Evolutionary conservation across 1,140 invertebrate species (phyloP), one percentile per base, ranked within the genome.

Genomic region (Protaetia brevitarsis): DNA sequence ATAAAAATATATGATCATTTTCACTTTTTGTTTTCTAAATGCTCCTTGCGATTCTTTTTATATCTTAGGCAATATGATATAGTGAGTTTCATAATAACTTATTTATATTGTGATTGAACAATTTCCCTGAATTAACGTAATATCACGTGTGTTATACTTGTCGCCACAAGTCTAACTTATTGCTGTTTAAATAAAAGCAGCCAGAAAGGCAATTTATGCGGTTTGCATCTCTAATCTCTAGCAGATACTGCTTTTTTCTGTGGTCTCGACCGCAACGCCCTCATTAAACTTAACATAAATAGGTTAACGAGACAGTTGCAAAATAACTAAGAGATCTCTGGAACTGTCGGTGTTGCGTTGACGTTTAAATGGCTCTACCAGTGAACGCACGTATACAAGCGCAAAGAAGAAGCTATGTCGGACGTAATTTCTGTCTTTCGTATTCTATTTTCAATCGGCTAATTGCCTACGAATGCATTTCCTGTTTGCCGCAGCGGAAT

Each of bases 321-420:
- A 45, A 45, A 45, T 45, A 45, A 45, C 41, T 21, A 13, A 45
- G 41, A 45, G 16, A 45, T 45, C 41, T 45, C 41, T 45, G 41
- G 41, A 45, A 21, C 41, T 16, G 41, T 1, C 41, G 41, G 8
- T 45, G 41, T 45, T 45, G 41, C 16, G 41, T 45, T 45, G 11
- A 45, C 23, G 16, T 7, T 45, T 45, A 45, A 45, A 13, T 45
- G 41, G 41, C 16, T 45, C 23, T 45, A 45, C 41, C 41, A 45
- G 11, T 45, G 23, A 13, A 19, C 13, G 23, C 23, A 45, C 23
- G n/a, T n/a, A n/a, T n/a, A n/a, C n/a, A n/a, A n/a, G n/a, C 16
- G 16, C 13, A 45, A 6, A 45, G 16, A 45, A 13, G 41, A 45
- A 45, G 6, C 16, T 45, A 45, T 45, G 41, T 45, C 41, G 41